Evolutionary conservation across 2,888 invertebrate species (phyloP).

Genomic region (Lagria hirta): DNA sequence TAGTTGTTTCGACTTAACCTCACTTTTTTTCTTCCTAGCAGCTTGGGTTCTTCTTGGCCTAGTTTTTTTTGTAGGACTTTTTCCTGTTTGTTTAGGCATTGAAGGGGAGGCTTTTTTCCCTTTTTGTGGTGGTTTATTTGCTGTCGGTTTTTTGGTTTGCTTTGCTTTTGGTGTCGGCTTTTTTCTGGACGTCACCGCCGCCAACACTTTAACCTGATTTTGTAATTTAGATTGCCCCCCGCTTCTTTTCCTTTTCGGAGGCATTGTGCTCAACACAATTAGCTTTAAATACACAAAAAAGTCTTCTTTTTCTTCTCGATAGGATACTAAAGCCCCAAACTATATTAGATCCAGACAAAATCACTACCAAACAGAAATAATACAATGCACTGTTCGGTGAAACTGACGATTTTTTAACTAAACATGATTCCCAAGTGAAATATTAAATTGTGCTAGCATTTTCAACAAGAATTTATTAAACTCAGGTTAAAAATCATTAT

Average conservation of each 20-base stretch:
- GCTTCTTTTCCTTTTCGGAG: slow-evolving; percentile 43
- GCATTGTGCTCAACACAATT: too few relatives aligned
- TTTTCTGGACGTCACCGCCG: slow-evolving; percentile 16
- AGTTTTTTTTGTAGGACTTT: slow-evolving; percentile 2
- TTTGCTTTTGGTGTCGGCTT: slow-evolving; percentile 5
- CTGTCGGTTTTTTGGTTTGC: slow-evolving; percentile 2
- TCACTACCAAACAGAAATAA: too few relatives aligned
- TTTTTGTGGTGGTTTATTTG: slow-evolving; percentile 2
- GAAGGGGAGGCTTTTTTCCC: slow-evolving; percentile 4
- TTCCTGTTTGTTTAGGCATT: not conserved
- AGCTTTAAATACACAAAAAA: too few relatives aligned
- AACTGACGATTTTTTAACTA: too few relatives aligned
- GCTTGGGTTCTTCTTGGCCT: slow-evolving; percentile 10
- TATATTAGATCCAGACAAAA: too few relatives aligned
- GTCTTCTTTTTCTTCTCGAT: too few relatives aligned
- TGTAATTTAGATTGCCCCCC: slow-evolving; percentile 25
- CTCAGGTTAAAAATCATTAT: too few relatives aligned
- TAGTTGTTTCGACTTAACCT: slow-evolving; percentile 5
- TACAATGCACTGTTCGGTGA: too few relatives aligned
- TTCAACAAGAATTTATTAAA: too few relatives aligned
- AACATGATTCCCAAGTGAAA: too few relatives aligned
- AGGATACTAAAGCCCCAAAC: too few relatives aligned
- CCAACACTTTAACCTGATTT: slow-evolving; percentile 20
- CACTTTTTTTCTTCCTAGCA: slow-evolving; percentile 16
- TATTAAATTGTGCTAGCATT: too few relatives aligned